Conservation (phyloP, 2,113 vertebrate species). For the Mus musculus region DNA sequence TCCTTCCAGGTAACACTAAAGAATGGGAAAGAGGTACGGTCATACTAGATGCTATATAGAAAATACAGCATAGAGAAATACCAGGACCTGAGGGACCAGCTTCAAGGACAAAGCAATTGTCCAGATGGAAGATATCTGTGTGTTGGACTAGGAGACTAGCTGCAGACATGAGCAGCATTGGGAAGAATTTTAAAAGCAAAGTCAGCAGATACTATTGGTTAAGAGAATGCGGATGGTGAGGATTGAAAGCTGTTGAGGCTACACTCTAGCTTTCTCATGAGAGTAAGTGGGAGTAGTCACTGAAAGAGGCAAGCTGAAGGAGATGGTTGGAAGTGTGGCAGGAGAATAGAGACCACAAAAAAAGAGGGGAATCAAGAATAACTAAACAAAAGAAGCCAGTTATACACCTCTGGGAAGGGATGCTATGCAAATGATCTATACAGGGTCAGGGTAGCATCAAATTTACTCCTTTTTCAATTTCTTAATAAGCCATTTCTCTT, state of each 20-base stretch:
- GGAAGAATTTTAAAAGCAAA: background rate
- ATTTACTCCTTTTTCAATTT: background rate
- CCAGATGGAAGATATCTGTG: background rate
- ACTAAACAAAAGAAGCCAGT: background rate
- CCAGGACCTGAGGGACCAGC: background rate
- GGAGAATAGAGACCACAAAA: background rate
- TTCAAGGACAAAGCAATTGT: background rate
- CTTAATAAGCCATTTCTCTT: background rate
- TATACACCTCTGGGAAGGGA: no score
- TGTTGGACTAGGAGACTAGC: background rate
- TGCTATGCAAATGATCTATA: background rate
- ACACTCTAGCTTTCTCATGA: background rate
- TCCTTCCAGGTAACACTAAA: background rate
- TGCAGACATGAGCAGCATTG: background rate
- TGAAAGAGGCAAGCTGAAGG: background rate
- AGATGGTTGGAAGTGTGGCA: background rate
- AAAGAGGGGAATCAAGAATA: background rate
- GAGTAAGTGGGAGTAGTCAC: fast-evolving
- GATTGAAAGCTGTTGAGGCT: background rate
- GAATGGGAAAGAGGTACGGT: background rate
- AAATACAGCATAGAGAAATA: background rate
- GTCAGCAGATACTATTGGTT: background rate
- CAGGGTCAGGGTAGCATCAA: background rate
- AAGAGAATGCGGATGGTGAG: background rate
- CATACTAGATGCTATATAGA: background rate